These are phyloP conservation scores for Sebastes schlegelii DNA, from an alignment of 2,113 vertebrate species.

Conservation along the genomic window DNA sequence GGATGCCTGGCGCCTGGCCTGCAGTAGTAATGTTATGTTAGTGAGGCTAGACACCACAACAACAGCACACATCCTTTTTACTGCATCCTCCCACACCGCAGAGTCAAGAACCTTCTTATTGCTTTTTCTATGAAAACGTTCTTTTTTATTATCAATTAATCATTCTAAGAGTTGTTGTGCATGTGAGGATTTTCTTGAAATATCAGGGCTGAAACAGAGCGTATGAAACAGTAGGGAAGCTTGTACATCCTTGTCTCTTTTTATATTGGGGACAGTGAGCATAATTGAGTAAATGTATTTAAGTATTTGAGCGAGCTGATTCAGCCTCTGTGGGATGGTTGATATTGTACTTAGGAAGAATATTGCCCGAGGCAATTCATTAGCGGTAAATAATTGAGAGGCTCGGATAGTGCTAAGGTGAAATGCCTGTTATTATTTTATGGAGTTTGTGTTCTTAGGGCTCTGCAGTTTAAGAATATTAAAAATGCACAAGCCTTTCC, in stretches of 20 bases:
- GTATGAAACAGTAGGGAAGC: slow-evolving; percentile 32
- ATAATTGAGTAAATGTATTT: slow-evolving; percentile 79
- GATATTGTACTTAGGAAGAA: slow-evolving; percentile 76
- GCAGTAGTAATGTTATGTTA: slow-evolving; percentile 13
- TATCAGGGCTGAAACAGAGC: slow-evolving; percentile 41
- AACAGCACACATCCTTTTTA: slow-evolving; percentile 38
- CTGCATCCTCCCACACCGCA: slow-evolving; percentile 33
- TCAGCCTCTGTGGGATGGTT: slow-evolving; percentile 76
- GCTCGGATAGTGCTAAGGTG: slow-evolving; percentile 76
- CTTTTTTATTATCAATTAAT: slow-evolving; percentile 28
- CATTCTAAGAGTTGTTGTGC: not conserved
- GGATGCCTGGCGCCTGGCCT: slow-evolving; percentile 45
- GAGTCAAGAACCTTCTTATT: slow-evolving; percentile 21
- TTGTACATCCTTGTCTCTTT: slow-evolving; percentile 50
- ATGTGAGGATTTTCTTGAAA: slow-evolving; percentile 24
- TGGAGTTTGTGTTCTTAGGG: slow-evolving; percentile 81
- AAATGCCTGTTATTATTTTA: slow-evolving; percentile 83
- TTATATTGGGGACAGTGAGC: slow-evolving; percentile 63
- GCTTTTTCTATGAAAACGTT: slow-evolving; percentile 27
- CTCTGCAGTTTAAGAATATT: slow-evolving; percentile 80
- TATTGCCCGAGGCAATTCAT: slow-evolving; percentile 79
- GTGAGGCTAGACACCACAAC: slow-evolving; percentile 16
- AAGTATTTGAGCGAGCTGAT: slow-evolving; percentile 77
- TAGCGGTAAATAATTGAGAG: slow-evolving; percentile 84
- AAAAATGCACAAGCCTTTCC: slow-evolving; percentile 77